Percentiles rank a stretch among this genome's conserved stretches.
Conservation (phyloP, 2,888 invertebrate genomes). For the Aphidoletes aphidimyza region DNA sequence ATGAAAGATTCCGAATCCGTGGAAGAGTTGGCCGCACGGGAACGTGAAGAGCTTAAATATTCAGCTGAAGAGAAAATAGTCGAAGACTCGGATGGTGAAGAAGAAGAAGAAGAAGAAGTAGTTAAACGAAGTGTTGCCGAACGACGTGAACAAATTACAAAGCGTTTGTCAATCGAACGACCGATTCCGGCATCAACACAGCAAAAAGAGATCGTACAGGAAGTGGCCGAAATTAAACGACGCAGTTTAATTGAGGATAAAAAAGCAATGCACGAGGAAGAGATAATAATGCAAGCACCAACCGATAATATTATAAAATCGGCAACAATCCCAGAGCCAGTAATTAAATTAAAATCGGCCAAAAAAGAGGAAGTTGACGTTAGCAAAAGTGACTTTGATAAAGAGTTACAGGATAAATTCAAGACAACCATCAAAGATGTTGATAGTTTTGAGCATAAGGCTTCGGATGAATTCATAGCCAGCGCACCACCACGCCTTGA, state of each 20-base stretch:
- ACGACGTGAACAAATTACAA: conserved; percentile 79
- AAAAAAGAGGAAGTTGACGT: conserved; percentile 64
- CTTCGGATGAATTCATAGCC: background rate
- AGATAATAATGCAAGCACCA: conserved; percentile 66
- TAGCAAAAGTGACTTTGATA: conserved; percentile 65
- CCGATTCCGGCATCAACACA: conserved; percentile 78
- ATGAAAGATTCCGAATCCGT: conserved; percentile 74
- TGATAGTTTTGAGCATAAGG: conserved; percentile 58
- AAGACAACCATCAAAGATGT: conserved; percentile 62
- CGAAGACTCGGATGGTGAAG: conserved; percentile 69
- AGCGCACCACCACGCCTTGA: conserved; percentile 57
- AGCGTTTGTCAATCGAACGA: conserved; percentile 76
- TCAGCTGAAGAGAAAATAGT: conserved; percentile 82
- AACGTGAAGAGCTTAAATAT: conserved; percentile 78
- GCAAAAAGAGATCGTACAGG: conserved; percentile 78
- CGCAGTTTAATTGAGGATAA: conserved; percentile 70
- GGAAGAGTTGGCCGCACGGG: conserved; percentile 65
- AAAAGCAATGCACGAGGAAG: conserved; percentile 66
- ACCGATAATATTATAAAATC: conserved; percentile 66
- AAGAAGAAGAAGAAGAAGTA: conserved; percentile 70
- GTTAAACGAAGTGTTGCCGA: conserved; percentile 80
- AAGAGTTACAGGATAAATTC: conserved; percentile 65
- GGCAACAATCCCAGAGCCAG: conserved; percentile 64
- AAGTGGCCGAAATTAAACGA: conserved; percentile 76
- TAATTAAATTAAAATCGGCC: conserved; percentile 66